These are phyloP conservation scores for Cryptus armator DNA, from an alignment of 2,888 invertebrate genomes.

Conservation along the genomic window DNA sequence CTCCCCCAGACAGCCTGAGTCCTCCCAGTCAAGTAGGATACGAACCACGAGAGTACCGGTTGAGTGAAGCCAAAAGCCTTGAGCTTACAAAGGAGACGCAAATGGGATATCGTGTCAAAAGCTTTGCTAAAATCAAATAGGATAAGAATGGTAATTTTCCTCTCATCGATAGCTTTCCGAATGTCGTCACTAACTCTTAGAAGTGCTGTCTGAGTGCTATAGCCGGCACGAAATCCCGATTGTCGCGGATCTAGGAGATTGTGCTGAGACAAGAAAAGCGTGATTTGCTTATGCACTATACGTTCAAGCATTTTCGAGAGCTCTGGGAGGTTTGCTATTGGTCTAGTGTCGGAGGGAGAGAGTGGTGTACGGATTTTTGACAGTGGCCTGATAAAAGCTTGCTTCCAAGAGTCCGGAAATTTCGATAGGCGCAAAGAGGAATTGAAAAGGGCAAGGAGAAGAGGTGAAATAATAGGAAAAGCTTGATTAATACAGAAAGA, in stretches of 20 bases:
- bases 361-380: constrained; percentile 16
- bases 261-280: not conserved
- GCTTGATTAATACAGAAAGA: not conserved
- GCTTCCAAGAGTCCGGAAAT: not conserved
- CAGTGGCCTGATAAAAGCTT: not conserved
- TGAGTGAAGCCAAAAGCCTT: not conserved
- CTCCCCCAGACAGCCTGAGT: too few species aligned
- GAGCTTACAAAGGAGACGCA: not conserved
- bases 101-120: constrained; percentile 21
- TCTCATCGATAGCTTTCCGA: not conserved
- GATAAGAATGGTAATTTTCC: constrained; percentile 27
- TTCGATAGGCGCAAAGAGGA: not conserved
- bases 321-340: constrained; percentile 42
- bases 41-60: not conserved
- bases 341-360: constrained; percentile 32
- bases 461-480: not conserved
- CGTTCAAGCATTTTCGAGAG: constrained; percentile 48
- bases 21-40: not conserved
- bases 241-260: constrained; percentile 16
- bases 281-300: constrained; percentile 9
- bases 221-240: not conserved
- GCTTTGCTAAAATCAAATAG: constrained; percentile 43
- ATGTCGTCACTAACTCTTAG: constrained; percentile 38
- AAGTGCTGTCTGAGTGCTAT: constrained; percentile 28
- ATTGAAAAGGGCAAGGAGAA: not conserved